A percentile compares a stretch with the other conserved stretches of the same genome.
phyloP scores from a whole-genome alignment of 2,797 vertebrate genomes.

The Caiman crocodilus region DNA sequence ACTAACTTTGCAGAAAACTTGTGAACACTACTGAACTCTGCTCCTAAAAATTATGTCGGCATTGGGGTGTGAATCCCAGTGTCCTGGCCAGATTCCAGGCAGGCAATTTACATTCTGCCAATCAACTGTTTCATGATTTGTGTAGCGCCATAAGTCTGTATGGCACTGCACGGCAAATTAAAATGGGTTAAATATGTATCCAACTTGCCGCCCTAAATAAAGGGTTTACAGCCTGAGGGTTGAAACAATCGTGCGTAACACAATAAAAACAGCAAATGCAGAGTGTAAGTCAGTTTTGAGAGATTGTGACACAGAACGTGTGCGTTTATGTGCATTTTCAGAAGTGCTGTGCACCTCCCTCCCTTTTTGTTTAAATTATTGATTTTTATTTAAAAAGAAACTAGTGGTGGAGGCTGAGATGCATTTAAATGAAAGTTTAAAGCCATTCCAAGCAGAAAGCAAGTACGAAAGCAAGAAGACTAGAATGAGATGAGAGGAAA shows the following conservation, averaged over 20 bases:
- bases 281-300: background rate
- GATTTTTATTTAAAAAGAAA: background rate
- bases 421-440: background rate
- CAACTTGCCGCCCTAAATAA: background rate
- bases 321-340: background rate
- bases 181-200: background rate
- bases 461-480: background rate
- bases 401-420: background rate
- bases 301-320: background rate
- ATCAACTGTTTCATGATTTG: background rate
- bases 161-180: background rate
- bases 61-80: background rate
- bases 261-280: background rate
- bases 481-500: background rate
- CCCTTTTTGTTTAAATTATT: background rate
- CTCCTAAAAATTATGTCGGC: constrained; percentile 3
- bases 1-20: background rate
- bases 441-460: background rate
- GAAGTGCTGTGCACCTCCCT: background rate
- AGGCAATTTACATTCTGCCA: background rate
- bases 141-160: background rate
- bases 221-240: background rate
- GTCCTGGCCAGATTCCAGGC: background rate
- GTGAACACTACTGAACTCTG: background rate
- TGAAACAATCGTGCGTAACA: background rate